A percentile compares a stretch with the other conserved stretches of the same genome.
These are phyloP conservation scores for Drosophila rellima DNA, from an alignment of 2,888 invertebrate species.

Conservation along the genomic window DNA sequence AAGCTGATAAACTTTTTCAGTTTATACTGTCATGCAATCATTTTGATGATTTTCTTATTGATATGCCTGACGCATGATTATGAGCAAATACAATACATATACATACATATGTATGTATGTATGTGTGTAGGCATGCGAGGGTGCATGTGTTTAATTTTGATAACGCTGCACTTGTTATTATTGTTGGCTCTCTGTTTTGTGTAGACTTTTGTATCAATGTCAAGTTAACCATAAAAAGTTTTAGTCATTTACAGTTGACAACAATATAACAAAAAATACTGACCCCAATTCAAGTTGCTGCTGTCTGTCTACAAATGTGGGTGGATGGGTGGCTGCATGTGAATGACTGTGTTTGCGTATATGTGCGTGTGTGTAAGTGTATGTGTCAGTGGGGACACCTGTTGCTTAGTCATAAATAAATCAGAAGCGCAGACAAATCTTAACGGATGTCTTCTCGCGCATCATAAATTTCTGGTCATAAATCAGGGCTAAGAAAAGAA, in stretches of 20 bases:
- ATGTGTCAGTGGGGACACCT: constrained; percentile 17
- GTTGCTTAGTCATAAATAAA: constrained; percentile 43
- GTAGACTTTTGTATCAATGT: constrained; percentile 66
- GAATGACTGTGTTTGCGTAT: too few relatives aligned
- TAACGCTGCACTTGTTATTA: constrained; percentile 53
- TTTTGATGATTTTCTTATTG: constrained; percentile 59
- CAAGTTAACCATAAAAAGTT: constrained; percentile 70
- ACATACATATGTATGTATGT: constrained; percentile 13
- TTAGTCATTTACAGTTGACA: constrained; percentile 52
- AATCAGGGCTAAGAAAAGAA: constrained; percentile 27
- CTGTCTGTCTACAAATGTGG: constrained; percentile 15
- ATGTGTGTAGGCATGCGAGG: constrained; percentile 1
- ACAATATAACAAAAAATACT: constrained; percentile 40
- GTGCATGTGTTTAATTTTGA: constrained; percentile 51
- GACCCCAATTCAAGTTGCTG: constrained; percentile 59
- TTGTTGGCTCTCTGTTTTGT: constrained; percentile 16
- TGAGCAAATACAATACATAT: constrained; percentile 10
- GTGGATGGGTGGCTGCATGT: constrained; percentile 1
- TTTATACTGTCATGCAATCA: constrained; percentile 42
- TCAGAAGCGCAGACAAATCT: constrained; percentile 30
- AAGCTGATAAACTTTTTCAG: neutral
- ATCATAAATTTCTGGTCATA: constrained; percentile 38
- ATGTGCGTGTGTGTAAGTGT: constrained; percentile 4
- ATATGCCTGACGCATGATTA: constrained; percentile 65
- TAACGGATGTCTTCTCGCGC: constrained; percentile 30